Evolutionary conservation across 23 tunicate species (phyloP), one percentile per base, ranked within the genome.

Genomic region (Botrylloides violaceus): DNA sequence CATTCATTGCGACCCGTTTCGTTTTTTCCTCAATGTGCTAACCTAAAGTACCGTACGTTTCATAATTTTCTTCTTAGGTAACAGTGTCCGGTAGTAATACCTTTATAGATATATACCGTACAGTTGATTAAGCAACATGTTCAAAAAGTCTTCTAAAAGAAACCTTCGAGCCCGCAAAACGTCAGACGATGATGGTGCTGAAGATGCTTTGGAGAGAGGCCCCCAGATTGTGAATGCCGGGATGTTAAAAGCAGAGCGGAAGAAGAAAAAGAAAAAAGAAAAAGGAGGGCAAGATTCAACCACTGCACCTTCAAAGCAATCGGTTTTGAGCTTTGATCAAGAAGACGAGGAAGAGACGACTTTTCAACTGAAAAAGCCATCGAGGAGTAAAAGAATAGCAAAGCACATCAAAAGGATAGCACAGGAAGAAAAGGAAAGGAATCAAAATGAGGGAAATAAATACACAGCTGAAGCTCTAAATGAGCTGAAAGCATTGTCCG

Each of bases 311-410:
- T 58, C 71, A 58, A 18, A 65, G 39, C 60, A 33, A 25, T 83
- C 97, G 2, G 63, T 90, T 22, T 80, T 90, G 19, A 90, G 97
- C 74, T 90, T 90, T 63, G 83, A 84, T 72, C 81, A 64, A 21
- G 87, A 81, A 64, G 88, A 78, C 33, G 88, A 82, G 26, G 97
- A 83, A 61, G 59, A 34, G 15, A 57, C 43, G 5, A 29, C 36
- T 20, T 36, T 90, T 29, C 72, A 74, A 53, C 4, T 90, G 34
- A 90, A 90, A 70, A 90, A 90, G 63, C 83, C 97, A 15, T 90
- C 97, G 24, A 47, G 97, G 35, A 90, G 89, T 68, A 71, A 66
- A 26, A 73, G 85, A 56, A 90, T 90, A 50, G 97, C 90, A 26
- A 90, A 90, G 35, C 79, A 83, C 38, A 83, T 90, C 12, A 90